A percentile compares a stretch with the other conserved stretches of the same genome.
phyloP scores from a whole-genome alignment of 2,797 vertebrate genomes.

The Stomatorhinus walkeri region DNA sequence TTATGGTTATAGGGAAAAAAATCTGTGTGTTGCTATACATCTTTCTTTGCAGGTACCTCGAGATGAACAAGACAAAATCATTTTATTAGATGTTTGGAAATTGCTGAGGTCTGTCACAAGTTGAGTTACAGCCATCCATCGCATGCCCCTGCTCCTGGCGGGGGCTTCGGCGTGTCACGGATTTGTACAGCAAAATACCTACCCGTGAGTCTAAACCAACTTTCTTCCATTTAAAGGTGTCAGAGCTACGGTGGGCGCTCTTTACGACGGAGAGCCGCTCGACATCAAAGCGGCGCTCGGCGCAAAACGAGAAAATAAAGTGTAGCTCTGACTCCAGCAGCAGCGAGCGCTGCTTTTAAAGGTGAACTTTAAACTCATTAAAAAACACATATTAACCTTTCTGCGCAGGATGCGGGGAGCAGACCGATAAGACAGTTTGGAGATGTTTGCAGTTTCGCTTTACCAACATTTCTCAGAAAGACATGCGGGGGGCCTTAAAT shows the following conservation, averaged over 20 bases:
- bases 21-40: not conserved
- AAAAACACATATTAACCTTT: not conserved
- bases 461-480: conserved; percentile 54
- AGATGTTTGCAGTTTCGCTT: conserved; percentile 30
- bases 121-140: not conserved
- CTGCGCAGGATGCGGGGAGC: not conserved
- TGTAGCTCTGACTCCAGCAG: not conserved
- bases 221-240: not conserved
- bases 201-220: not conserved
- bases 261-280: not conserved
- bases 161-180: not conserved
- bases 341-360: not conserved
- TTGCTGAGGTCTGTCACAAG: not conserved
- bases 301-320: not conserved
- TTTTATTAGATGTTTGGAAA: not conserved
- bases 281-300: not conserved
- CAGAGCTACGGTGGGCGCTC: not conserved
- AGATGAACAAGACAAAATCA: not conserved
- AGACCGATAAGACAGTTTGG: not conserved
- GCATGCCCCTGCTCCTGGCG: not conserved
- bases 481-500: conserved; percentile 29
- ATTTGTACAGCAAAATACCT: not conserved
- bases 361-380: conserved; percentile 6
- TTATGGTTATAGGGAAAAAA: not conserved
- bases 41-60: not conserved